Evolutionary conservation across 2,888 invertebrate genomes (phyloP).

Genomic region (Dynastes grantii): DNA sequence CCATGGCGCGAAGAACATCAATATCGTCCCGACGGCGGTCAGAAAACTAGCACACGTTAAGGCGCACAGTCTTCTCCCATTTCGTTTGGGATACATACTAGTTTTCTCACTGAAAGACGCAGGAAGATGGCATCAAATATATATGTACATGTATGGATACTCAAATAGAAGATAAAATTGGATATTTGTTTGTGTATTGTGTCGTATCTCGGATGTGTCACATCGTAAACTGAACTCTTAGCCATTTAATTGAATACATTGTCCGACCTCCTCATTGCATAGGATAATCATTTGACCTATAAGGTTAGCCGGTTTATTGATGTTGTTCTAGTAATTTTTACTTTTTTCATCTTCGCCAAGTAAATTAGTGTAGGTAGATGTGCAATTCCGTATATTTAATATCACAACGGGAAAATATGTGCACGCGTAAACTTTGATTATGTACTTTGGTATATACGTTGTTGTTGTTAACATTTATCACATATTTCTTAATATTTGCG

Average conservation of each 20-base stretch:
- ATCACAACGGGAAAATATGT: no score
- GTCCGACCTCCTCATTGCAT: conserved; percentile 12
- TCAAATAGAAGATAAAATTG: conserved; percentile 3
- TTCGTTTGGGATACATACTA: conserved; percentile 15
- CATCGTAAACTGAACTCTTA: conserved; percentile 17
- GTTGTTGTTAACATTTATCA: no score
- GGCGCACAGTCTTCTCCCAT: conserved; percentile 11
- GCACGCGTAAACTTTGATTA: no score
- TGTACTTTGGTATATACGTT: background rate
- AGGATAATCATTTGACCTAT: conserved; percentile 43
- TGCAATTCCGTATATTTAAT: background rate
- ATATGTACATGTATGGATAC: background rate
- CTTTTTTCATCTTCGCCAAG: background rate
- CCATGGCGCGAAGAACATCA: conserved; percentile 55
- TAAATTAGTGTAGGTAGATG: conserved; percentile 31
- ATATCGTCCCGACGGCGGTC: conserved; percentile 52
- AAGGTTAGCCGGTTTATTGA: conserved; percentile 29
- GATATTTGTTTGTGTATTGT: conserved; percentile 13
- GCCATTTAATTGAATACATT: conserved; percentile 25
- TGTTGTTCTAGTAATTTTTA: conserved; percentile 28
- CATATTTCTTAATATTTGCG: no score
- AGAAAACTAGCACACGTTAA: conserved; percentile 50
- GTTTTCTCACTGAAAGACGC: conserved; percentile 19
- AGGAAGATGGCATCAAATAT: conserved; percentile 9
- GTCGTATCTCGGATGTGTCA: conserved; percentile 6